Percentiles rank a stretch among this genome's conserved stretches.
These are phyloP conservation scores for Dolichotis patagonum DNA, from an alignment of 2,113 vertebrate genomes.

Conservation along the genomic window DNA sequence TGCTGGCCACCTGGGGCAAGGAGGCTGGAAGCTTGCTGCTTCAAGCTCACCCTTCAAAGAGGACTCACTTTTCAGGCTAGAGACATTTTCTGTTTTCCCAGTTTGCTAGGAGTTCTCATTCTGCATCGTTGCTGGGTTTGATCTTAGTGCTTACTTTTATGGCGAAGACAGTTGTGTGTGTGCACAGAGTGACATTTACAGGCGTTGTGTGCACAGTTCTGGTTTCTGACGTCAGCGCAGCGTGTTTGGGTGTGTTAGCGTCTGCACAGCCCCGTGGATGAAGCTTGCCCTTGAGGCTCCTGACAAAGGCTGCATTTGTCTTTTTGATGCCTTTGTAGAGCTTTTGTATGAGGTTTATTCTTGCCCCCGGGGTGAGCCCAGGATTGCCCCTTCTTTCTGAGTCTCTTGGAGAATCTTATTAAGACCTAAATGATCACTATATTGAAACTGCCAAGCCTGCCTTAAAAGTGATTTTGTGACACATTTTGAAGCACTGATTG, in stretches of 20 bases:
- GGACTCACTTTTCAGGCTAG: neutral
- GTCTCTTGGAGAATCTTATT: neutral
- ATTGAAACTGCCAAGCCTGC: neutral
- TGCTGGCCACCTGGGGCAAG: neutral
- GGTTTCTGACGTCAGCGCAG: neutral
- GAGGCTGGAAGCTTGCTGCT: neutral
- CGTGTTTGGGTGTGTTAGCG: neutral
- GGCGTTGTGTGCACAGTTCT: neutral
- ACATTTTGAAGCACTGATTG: neutral
- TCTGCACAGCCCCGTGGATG: neutral
- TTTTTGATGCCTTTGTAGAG: neutral
- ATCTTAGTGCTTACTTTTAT: neutral
- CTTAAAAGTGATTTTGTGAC: neutral
- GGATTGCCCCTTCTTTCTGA: neutral
- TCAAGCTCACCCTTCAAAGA: neutral
- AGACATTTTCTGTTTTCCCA: neutral
- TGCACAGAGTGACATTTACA: neutral
- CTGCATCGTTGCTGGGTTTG: too few species aligned
- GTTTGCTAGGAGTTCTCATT: neutral
- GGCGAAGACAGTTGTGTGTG: neutral
- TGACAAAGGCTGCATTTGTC: neutral
- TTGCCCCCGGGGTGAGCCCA: neutral
- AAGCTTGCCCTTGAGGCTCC: neutral
- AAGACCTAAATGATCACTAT: neutral
- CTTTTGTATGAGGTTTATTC: neutral